Base-by-base conservation (phyloP, 2,797 vertebrate genomes). In the Ptychadena robeensis region DNA sequence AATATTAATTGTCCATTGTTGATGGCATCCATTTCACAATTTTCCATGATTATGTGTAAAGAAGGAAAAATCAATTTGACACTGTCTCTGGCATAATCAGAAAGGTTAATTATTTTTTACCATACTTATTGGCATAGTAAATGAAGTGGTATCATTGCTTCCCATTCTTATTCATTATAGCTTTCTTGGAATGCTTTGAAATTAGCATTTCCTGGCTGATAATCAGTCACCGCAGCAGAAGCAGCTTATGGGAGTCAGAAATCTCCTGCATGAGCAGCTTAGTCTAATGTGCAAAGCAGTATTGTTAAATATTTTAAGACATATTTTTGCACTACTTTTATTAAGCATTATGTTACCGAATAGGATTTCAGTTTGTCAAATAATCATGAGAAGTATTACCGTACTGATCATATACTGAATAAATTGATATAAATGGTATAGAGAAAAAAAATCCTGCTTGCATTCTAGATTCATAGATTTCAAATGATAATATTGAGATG, bases 31-130 rank as follows among this genome's bases (percentile, higher is more conserved):
- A 79, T 79, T 79, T 79, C 63, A 82, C 63, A 73, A 44, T 34
- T 61, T 73, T 68, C 53, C 44, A 38, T 32, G 69, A 40, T 73
- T 74, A 69, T 84, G 73, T 80, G 61, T 79, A 74, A 35, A 68
- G 64, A 40, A 44, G 75, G 40, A 64, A 80, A 80, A 84, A 84
- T 79, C 82, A 44, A 84, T 84, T 84, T 84, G 40, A 61, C 70
- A 73, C 34, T 63, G 69, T 79, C 69, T 68, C 40, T 30, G 48
- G 12, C 67, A 37, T 74, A 80, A 84, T 74, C 70, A 79, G 57
- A 66, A 73, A 73, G 82, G 70, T 84, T 74, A 84, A 79, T 84
- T 79, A 74, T 84, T 67, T 81, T 73, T 84, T 79, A 74, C 76
- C 61, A 73, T 79, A 67, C 82, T 68, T 68, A 65, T 30, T 34